Evolutionary conservation across 2,797 vertebrate species (phyloP).

Genomic region (Spheniscus humboldti): DNA sequence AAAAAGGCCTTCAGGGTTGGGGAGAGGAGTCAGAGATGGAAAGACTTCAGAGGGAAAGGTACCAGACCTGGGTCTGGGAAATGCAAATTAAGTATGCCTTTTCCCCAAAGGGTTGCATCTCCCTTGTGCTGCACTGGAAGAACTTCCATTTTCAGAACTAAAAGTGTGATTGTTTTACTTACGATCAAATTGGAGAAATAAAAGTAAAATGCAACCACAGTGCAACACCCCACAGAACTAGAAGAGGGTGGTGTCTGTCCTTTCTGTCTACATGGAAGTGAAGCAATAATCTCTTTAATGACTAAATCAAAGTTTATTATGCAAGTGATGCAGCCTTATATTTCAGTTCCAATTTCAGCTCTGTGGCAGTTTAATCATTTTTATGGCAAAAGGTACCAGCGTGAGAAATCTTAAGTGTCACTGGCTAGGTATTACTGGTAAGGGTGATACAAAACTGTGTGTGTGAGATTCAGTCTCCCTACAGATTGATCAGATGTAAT

Average conservation of each 20-base stretch:
- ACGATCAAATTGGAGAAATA: not conserved
- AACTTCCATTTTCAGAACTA: not conserved
- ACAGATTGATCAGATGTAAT: not conserved
- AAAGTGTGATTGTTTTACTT: not conserved
- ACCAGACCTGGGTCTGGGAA: not conserved
- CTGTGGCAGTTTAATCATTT: conserved; percentile 38
- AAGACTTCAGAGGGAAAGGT: not conserved
- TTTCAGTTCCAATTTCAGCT: conserved; percentile 47
- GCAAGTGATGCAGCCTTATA: conserved; percentile 10
- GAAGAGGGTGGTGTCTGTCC: not conserved
- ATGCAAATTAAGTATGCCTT: not conserved
- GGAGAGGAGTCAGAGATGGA: not conserved
- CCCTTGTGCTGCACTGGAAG: not conserved
- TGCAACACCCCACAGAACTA: not conserved
- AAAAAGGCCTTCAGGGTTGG: not conserved
- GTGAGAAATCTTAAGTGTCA: not conserved
- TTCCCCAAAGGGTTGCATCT: not conserved
- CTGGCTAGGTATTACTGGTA: not conserved
- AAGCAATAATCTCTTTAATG: conserved; percentile 35
- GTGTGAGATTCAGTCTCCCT: not conserved
- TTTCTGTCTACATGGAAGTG: not conserved
- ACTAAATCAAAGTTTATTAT: conserved; percentile 59
- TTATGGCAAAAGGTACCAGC: conserved; percentile 35
- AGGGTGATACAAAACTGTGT: not conserved
- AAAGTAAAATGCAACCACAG: conserved; percentile 4